Evolutionary conservation across 1,140 invertebrate genomes (phyloP).

Genomic region (Penaeus chinensis): DNA sequence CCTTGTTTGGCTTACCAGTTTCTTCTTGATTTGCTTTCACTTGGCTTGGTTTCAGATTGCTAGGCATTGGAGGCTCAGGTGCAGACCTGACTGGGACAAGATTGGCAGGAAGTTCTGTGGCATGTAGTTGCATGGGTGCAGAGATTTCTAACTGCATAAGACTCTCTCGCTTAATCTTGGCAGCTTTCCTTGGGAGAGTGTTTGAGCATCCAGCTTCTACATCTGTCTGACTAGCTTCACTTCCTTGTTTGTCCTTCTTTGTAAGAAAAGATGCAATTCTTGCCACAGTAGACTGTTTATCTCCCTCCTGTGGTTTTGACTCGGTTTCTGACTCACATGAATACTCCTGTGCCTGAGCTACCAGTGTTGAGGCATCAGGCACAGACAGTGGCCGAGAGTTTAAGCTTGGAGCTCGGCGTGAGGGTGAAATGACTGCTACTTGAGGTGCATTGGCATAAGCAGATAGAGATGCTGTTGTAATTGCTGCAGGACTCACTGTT

Average conservation of each 20-base stretch:
- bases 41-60: slow-evolving; percentile 49
- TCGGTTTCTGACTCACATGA: not conserved
- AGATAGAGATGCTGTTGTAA: not conserved
- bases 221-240: slow-evolving; percentile 32
- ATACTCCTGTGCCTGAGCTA: slow-evolving; percentile 27
- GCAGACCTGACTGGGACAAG: slow-evolving; percentile 63
- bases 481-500: not conserved
- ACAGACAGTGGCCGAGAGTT: slow-evolving; percentile 57
- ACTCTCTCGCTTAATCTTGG: slow-evolving; percentile 63
- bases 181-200: slow-evolving; percentile 62
- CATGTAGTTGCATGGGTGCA: slow-evolving; percentile 62
- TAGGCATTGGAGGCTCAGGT: slow-evolving; percentile 56
- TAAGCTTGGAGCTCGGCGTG: slow-evolving; percentile 39
- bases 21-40: slow-evolving; percentile 53
- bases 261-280: slow-evolving; percentile 62
- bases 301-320: slow-evolving; percentile 38
- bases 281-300: slow-evolving; percentile 56
- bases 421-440: slow-evolving; percentile 49
- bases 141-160: slow-evolving; percentile 63
- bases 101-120: slow-evolving; percentile 62
- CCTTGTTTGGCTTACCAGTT: slow-evolving; percentile 45
- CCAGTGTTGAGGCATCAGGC: slow-evolving; percentile 57
- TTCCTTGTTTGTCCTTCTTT: slow-evolving; percentile 60
- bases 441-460: slow-evolving; percentile 21
- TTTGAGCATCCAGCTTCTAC: slow-evolving; percentile 48